Evolutionary conservation across 1,140 invertebrate species (phyloP).

Genomic region (Choristoneura fumiferana): DNA sequence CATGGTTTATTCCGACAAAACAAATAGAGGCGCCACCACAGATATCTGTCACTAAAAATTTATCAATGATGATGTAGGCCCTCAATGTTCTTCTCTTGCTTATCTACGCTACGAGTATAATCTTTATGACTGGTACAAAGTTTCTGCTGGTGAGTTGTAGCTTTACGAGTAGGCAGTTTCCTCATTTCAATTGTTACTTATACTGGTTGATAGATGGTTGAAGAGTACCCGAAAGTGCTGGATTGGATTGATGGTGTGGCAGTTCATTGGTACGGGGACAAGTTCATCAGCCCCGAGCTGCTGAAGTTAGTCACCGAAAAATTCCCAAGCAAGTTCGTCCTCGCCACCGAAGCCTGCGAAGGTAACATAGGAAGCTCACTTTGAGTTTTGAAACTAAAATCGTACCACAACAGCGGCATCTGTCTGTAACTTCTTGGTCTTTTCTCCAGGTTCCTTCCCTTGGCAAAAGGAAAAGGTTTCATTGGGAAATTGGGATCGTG

Average conservation of each 20-base stretch:
- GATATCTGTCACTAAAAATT: too few species aligned
- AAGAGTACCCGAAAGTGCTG: slow-evolving; percentile 74
- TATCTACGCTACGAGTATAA: too few species aligned
- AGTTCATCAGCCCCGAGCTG: slow-evolving; percentile 64
- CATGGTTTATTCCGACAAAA: too few species aligned
- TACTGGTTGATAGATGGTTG: slow-evolving; percentile 69
- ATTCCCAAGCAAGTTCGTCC: slow-evolving; percentile 84
- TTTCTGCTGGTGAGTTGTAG: too few species aligned
- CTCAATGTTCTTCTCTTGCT: too few species aligned
- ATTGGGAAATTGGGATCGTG: background rate
- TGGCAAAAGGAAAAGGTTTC: background rate
- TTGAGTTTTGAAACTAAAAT: too few species aligned
- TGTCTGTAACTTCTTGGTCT: too few species aligned
- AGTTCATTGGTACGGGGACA: slow-evolving; percentile 90
- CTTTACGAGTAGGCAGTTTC: too few species aligned
- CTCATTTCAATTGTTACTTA: background rate
- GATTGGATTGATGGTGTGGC: slow-evolving; percentile 90
- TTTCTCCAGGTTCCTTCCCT: background rate
- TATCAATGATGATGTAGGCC: too few species aligned
- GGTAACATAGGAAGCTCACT: slow-evolving; percentile 50
- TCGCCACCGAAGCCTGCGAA: slow-evolving; percentile 87
- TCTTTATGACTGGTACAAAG: too few species aligned
- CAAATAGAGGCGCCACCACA: too few species aligned
- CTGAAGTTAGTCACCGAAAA: slow-evolving; percentile 77
- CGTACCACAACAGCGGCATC: too few species aligned